Evolutionary conservation across 1,140 invertebrate species (phyloP).

Genomic region (Parasteatoda tepidariorum): DNA sequence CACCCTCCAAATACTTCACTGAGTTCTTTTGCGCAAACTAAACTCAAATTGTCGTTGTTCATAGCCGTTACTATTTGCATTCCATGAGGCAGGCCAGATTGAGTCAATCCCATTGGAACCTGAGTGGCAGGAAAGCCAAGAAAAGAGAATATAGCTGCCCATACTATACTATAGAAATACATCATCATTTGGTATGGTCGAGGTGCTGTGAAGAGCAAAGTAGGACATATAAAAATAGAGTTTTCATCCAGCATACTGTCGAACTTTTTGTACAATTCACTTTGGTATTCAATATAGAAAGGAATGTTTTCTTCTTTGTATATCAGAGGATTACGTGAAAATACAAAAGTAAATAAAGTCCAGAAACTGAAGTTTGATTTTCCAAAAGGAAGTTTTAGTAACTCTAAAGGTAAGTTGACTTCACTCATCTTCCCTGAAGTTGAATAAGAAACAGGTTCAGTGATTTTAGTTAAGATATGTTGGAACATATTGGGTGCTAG

Average conservation of each 20-base stretch:
- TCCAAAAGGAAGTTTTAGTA: neutral
- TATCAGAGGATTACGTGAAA: neutral
- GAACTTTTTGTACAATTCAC: constrained; percentile 65
- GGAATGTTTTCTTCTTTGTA: neutral
- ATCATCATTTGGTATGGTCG: constrained; percentile 85
- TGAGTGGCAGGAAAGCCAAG: constrained; percentile 69
- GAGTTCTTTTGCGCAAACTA: too few relatives aligned
- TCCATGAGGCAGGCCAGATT: too few relatives aligned
- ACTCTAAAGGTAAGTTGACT: neutral
- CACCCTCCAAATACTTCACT: too few relatives aligned
- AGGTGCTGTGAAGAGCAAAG: constrained; percentile 81
- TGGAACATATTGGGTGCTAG: neutral
- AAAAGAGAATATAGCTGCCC: constrained; percentile 74
- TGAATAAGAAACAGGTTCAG: neutral
- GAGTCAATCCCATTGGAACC: too few relatives aligned
- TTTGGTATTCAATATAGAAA: neutral
- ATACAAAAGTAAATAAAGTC: neutral
- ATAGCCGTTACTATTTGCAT: too few relatives aligned
- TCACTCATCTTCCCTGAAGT: neutral
- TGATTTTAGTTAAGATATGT: neutral
- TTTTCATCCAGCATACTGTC: constrained; percentile 80
- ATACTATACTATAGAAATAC: constrained; percentile 85
- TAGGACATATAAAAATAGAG: constrained; percentile 76
- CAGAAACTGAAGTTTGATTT: neutral
- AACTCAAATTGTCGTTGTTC: too few relatives aligned